Conservation (phyloP, 2,888 invertebrate genomes). For the Trimorus sp. region DNA sequence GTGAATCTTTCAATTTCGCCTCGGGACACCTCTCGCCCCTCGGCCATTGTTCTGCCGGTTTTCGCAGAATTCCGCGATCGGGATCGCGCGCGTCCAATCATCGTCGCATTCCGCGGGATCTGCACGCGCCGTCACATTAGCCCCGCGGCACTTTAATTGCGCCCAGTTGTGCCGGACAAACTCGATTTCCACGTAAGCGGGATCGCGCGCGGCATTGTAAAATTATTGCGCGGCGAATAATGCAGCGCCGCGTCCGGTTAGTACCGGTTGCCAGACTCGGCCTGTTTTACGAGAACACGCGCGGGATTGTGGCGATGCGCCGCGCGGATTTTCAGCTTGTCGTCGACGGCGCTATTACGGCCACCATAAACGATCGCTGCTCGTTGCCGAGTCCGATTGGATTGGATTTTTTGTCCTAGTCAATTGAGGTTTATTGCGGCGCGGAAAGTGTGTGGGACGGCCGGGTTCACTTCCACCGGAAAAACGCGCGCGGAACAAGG, state of each 20-base stretch:
- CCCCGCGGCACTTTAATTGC: slow-evolving; percentile 48
- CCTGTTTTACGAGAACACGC: slow-evolving; percentile 34
- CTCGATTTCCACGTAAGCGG: slow-evolving; percentile 35
- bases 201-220: slow-evolving; percentile 21
- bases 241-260: slow-evolving; percentile 21
- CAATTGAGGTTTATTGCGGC: too few relatives aligned
- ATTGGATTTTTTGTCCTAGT: too few relatives aligned
- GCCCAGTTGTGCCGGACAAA: slow-evolving; percentile 27
- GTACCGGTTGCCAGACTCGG: slow-evolving; percentile 21
- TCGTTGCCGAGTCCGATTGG: too few relatives aligned
- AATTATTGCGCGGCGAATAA: slow-evolving; percentile 29
- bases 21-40: too few relatives aligned
- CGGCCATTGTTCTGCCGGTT: neutral
- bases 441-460: too few relatives aligned
- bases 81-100: slow-evolving; percentile 30
- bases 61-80: slow-evolving; percentile 12
- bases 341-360: too few relatives aligned
- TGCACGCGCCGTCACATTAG: slow-evolving; percentile 28
- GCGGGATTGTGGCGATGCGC: neutral
- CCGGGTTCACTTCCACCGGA: too few relatives aligned
- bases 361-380: too few relatives aligned
- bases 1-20: too few relatives aligned
- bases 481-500: too few relatives aligned
- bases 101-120: slow-evolving; percentile 31
- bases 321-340: neutral